Evolutionary conservation across 2,888 invertebrate genomes (phyloP), one percentile per base, ranked within the genome.

Genomic region (Hybos culiciformis): DNA sequence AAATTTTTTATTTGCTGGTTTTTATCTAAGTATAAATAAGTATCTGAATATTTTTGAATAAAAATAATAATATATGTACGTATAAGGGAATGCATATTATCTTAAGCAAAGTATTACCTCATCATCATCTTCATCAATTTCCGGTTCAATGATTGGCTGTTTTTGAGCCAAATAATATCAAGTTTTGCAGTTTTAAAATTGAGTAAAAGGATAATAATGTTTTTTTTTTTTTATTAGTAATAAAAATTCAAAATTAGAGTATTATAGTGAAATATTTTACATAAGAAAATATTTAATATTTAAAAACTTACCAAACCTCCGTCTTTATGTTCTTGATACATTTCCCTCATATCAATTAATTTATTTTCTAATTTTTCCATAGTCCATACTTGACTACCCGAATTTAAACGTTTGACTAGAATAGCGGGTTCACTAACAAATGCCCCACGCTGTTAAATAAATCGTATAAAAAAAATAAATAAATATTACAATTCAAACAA

Each of bases 321-420:
- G 20, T 62, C 44, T n/a, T n/a, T n/a, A 67, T 83, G 75, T 51
- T 92, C 92, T 63, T 90, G 87, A 69, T 94, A 97, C 77, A 94
- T 80, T 56, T 98, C 97, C 41, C 97, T 74, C 97, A 98, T 97
- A 69, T 97, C 96, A 47, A 97, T 85, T 46, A 98, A 72, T 67
- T 96, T 94, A 70, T 96, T 94, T 70, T 97, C 96, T 53, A 98
- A 71, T 67, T 97, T 97, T 68, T 96, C 96, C 87, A 97, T 90
- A 8, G 90, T 87, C 97, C 97, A 97, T 47, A 97, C 85, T 67
- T 97, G 96, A 53, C 84, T 87, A 48, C 82, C 82, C 57, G 83
- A 80, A 41, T 78, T 77, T 14, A 80, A 78, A 36, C 93, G 77
- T 60, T 83, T 83, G 32, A 97, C 94, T 62, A 94, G 75, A 59